Evolutionary conservation across 2,797 vertebrate genomes (phyloP), one percentile per base, ranked within the genome.

Genomic region (Tenualosa ilisha): DNA sequence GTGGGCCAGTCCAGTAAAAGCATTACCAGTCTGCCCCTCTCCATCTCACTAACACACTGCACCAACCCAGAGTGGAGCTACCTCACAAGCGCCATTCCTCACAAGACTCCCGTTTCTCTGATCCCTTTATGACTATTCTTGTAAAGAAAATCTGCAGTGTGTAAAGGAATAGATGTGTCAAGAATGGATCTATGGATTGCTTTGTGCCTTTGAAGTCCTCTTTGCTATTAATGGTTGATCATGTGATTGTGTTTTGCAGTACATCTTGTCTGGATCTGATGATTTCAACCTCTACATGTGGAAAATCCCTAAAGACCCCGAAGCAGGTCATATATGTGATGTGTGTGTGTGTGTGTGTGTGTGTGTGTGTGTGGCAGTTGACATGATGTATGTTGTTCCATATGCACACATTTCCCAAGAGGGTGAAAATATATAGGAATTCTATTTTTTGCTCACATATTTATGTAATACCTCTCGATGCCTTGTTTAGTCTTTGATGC

Each of bases 211-310:
- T 75, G 68, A 75, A 75, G 68, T 31, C 15, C 13, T 11, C 31
- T 40, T 75, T 22, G 43, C 53, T 81, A 6, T 31, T 12, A 83
- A 53, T 50, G 82, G 12, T 49, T 83, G 13, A 40, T 61, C 50
- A 65, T 75, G 31, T 75, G 68, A 75, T 43, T 75, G 81, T 87
- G 6, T 85, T 24, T 89, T 85, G 56, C 94, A 99, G 98, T 99
- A 99, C 91, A 98, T 99, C 92, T 94, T 99, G 89, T 99, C 98
- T 65, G 98, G 98, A 56, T 99, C 98, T 8, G 98, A 99, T 88
- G 98, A 99, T 94, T 99, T 99, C 94, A 99, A 99, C 92, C 96
- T 99, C 84, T 99, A 99, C 92, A 99, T 99, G 98, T 99, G 98
- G 98, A 98, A 95, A 92, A 99, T 99, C 91, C 98, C 98, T 53